These are phyloP conservation scores for Danionella dracula DNA, from an alignment of 2,797 vertebrate species.

Conservation along the genomic window DNA sequence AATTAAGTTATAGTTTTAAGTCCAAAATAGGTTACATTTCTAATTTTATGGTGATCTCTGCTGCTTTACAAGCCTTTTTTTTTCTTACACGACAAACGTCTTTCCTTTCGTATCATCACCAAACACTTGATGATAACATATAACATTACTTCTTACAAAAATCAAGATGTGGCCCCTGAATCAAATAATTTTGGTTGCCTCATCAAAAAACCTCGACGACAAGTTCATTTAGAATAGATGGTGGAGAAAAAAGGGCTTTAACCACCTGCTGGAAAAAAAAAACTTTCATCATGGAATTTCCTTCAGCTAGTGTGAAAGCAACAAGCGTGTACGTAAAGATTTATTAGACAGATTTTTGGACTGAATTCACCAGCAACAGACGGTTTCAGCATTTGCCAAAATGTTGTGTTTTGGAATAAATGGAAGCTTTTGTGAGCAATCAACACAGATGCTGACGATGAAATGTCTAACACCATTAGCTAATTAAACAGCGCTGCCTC, in stretches of 20 bases:
- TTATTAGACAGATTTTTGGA: conserved; percentile 65
- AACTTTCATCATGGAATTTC: conserved; percentile 62
- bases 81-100: too few species aligned
- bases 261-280: conserved; percentile 39
- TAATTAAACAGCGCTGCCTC: conserved; percentile 66
- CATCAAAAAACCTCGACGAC: too few species aligned
- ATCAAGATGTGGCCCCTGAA: too few species aligned
- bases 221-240: too few species aligned
- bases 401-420: conserved; percentile 58
- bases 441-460: conserved; percentile 62
- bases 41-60: too few species aligned
- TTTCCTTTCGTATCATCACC: too few species aligned
- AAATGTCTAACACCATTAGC: conserved; percentile 65
- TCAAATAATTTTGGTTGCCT: conserved; percentile 2
- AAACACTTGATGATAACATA: too few species aligned
- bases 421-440: conserved; percentile 68
- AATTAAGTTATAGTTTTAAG: too few species aligned
- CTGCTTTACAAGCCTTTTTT: too few species aligned
- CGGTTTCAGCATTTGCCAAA: conserved; percentile 44
- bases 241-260: conserved; percentile 60
- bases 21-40: too few species aligned
- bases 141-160: too few species aligned
- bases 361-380: conserved; percentile 48
- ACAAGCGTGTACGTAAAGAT: conserved; percentile 61
- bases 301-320: conserved; percentile 58